A percentile compares a stretch with the other conserved stretches of the same genome.
These are phyloP conservation scores for Gryon sp. DNA, from an alignment of 1,140 invertebrate genomes.

Conservation along the genomic window DNA sequence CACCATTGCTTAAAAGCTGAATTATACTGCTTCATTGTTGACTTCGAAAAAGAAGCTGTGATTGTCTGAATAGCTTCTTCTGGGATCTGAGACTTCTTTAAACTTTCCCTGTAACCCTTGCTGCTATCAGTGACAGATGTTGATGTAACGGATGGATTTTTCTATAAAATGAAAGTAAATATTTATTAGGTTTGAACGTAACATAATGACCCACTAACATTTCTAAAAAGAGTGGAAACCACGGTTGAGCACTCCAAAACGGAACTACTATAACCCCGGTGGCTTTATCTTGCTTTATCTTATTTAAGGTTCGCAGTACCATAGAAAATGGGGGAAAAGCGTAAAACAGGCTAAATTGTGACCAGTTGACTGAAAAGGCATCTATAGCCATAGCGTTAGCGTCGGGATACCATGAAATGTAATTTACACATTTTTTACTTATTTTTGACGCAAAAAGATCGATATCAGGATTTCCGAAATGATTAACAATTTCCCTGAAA, in stretches of 20 bases:
- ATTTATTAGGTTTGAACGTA: constrained; percentile 10
- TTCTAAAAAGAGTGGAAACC: constrained; percentile 21
- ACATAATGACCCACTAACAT: neutral
- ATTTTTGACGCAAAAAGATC: constrained; percentile 10
- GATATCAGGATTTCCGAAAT: neutral
- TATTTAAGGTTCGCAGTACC: constrained; percentile 12
- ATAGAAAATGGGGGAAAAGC: constrained; percentile 31
- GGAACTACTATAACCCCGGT: constrained; percentile 18
- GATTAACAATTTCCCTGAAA: neutral
- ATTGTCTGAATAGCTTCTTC: constrained; percentile 4
- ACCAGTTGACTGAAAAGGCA: constrained; percentile 24
- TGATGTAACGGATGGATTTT: constrained; percentile 9
- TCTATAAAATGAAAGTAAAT: constrained; percentile 11
- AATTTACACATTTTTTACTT: constrained; percentile 1
- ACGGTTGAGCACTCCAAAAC: constrained; percentile 9
- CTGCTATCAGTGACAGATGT: constrained; percentile 12
- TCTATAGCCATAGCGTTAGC: neutral
- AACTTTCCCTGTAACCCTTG: constrained; percentile 12
- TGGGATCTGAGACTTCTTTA: constrained; percentile 3
- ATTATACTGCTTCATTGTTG: constrained; percentile 20
- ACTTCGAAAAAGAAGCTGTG: constrained; percentile 1
- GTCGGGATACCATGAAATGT: constrained; percentile 7
- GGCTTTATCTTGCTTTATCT: constrained; percentile 18
- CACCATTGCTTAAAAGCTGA: constrained; percentile 10
- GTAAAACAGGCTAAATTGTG: neutral